Conservation (phyloP, 2,888 invertebrate species). For the Protonemura montana region DNA sequence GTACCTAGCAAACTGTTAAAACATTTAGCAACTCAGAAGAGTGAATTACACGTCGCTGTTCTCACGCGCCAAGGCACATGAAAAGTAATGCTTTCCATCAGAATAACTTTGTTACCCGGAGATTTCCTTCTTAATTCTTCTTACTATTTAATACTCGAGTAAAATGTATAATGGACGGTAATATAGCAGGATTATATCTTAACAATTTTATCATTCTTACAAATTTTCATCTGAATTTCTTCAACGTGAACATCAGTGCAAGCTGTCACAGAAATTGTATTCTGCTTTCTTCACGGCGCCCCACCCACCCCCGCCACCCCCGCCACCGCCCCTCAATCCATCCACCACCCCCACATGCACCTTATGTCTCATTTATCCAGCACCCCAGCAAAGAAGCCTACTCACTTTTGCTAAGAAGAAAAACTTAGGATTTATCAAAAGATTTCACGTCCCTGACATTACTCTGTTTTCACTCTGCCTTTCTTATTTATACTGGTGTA, state of each 20-base stretch:
- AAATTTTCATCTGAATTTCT: conserved; percentile 43
- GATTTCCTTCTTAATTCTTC: background rate
- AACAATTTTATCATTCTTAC: conserved; percentile 43
- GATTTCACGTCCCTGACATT: conserved; percentile 21
- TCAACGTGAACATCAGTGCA: conserved; percentile 46
- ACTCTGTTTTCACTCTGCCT: conserved; percentile 22
- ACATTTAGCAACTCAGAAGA: background rate
- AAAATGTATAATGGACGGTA: conserved; percentile 27
- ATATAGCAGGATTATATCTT: conserved; percentile 34
- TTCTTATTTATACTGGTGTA: background rate
- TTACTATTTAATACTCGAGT: conserved; percentile 5
- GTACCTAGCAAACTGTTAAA: too few species aligned
- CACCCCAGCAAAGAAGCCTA: conserved; percentile 7
- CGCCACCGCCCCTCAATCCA: background rate
- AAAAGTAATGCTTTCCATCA: background rate
- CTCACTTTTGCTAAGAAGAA: conserved; percentile 19
- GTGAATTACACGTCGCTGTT: background rate
- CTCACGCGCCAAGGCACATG: background rate
- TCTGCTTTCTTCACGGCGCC: conserved; percentile 47
- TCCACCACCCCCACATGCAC: conserved; percentile 37
- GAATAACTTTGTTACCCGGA: background rate
- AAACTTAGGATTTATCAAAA: conserved; percentile 23
- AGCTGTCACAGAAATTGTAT: conserved; percentile 49
- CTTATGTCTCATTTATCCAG: conserved; percentile 46
- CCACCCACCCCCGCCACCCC: conserved; percentile 47